These are phyloP conservation scores for Cuniculus paca DNA, from an alignment of 2,797 vertebrate species.

Conservation along the genomic window DNA sequence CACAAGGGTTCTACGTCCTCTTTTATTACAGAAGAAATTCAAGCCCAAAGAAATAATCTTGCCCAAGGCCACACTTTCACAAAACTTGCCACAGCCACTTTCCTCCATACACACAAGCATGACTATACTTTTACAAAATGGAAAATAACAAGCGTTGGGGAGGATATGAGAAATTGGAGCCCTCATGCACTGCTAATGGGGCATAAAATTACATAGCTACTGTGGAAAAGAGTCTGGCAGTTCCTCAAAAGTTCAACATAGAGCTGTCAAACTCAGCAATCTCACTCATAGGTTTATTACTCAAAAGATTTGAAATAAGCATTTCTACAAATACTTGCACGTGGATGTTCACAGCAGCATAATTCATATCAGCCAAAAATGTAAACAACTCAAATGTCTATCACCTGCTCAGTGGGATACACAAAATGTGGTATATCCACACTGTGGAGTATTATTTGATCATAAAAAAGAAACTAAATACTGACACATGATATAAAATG, in stretches of 20 bases:
- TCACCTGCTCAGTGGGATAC: background rate
- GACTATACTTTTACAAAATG: background rate
- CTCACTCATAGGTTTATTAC: background rate
- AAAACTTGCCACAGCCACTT: background rate
- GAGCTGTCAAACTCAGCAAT: background rate
- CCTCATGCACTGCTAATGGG: background rate
- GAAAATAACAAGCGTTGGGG: background rate
- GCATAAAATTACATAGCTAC: background rate
- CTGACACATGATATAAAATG: background rate
- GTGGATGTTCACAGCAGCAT: background rate
- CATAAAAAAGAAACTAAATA: background rate
- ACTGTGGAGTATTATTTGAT: background rate
- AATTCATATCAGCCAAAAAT: background rate
- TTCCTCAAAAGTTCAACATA: background rate
- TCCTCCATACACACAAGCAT: background rate
- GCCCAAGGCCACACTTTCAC: background rate
- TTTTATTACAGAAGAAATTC: background rate
- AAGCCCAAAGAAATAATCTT: slow-evolving; percentile 1
- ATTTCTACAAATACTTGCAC: background rate
- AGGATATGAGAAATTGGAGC: background rate
- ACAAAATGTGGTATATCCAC: background rate
- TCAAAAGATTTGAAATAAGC: background rate
- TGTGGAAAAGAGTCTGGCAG: background rate
- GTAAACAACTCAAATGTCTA: background rate
- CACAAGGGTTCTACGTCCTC: background rate